Conservation (phyloP, 2,888 invertebrate genomes). For the Alloscopus bannaensis region DNA sequence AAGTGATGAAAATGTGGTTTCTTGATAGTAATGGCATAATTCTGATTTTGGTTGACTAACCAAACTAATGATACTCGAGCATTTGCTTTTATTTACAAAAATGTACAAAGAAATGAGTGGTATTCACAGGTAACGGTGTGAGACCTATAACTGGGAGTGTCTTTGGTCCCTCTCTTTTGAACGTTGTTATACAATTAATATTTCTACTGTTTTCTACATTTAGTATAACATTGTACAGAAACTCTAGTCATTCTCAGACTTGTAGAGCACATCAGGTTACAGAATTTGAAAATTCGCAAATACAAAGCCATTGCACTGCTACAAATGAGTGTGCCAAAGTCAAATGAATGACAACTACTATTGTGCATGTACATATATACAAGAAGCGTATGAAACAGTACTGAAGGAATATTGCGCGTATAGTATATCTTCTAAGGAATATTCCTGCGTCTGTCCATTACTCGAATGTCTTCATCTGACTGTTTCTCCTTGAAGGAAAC, state of each 20-base stretch:
- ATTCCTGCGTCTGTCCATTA: conserved; percentile 8
- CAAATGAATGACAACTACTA: background rate
- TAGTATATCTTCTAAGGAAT: conserved; percentile 4
- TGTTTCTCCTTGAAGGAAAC: conserved; percentile 78
- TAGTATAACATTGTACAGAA: background rate
- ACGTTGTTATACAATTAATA: too few species aligned
- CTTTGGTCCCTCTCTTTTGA: too few species aligned
- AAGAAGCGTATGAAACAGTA: background rate
- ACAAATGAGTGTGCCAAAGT: too few species aligned
- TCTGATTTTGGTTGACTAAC: too few species aligned
- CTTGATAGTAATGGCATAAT: too few species aligned
- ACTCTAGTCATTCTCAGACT: background rate
- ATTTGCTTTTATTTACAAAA: background rate
- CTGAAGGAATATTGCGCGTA: background rate
- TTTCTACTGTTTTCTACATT: too few species aligned
- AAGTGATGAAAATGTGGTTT: too few species aligned
- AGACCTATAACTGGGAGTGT: too few species aligned
- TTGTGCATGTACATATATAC: too few species aligned
- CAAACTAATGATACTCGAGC: too few species aligned
- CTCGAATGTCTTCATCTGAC: conserved; percentile 10
- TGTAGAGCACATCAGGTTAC: background rate
- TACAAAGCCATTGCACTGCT: too few species aligned
- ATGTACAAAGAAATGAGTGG: background rate
- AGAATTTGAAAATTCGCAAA: background rate
- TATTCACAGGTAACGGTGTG: background rate